Evolutionary conservation across 2,888 invertebrate species (phyloP).

Genomic region (Hypomecis atomaria): DNA sequence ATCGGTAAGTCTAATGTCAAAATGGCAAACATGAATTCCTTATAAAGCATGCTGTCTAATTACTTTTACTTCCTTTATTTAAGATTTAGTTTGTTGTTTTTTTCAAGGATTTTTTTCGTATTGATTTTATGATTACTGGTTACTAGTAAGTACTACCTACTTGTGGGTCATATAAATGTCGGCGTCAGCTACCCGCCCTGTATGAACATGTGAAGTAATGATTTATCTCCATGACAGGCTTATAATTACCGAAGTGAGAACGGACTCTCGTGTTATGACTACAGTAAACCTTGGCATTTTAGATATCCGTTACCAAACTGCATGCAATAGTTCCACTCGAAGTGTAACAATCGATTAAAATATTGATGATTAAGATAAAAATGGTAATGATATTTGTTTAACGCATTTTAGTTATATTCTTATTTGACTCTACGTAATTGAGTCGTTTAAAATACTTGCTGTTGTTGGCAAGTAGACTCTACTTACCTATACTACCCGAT

Average conservation of each 20-base stretch:
- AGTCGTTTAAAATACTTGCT: background rate
- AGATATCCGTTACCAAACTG: constrained; percentile 58
- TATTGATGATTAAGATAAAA: constrained; percentile 14
- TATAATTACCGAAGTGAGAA: constrained; percentile 30
- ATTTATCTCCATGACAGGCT: constrained; percentile 32
- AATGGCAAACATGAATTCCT: no score
- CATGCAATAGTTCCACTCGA: constrained; percentile 49
- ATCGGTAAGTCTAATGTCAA: no score
- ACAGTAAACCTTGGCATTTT: constrained; percentile 70
- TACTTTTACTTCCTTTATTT: no score
- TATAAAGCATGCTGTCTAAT: no score
- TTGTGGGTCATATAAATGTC: no score
- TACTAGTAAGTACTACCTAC: no score
- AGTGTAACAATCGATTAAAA: constrained; percentile 59
- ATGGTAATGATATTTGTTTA: constrained; percentile 26
- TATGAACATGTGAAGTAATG: constrained; percentile 21
- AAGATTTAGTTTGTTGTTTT: no score
- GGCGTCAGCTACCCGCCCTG: no score
- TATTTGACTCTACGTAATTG: background rate
- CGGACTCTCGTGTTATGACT: constrained; percentile 38
- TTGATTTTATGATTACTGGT: no score
- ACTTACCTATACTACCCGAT: no score
- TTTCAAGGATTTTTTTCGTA: no score
- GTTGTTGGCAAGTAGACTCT: no score
- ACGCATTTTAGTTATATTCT: constrained; percentile 8